Base-by-base conservation (phyloP, 2,797 vertebrate genomes). In the Pseudopleuronectes americanus region DNA sequence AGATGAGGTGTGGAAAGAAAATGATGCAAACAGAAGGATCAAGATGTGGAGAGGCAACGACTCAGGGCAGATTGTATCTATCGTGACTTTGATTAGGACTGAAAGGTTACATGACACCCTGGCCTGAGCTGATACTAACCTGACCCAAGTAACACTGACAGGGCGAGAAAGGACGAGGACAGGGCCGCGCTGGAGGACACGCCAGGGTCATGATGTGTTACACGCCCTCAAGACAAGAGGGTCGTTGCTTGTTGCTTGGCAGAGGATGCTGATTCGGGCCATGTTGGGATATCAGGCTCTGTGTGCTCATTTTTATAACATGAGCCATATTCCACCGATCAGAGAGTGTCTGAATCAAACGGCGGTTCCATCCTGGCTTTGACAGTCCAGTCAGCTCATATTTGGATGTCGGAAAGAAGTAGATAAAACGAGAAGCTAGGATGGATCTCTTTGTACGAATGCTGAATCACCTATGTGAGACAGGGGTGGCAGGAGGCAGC, bases 51-150 rank as follows among this genome's bases (percentile, higher is more conserved):
- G 31, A 57, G 78, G 82, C 80, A 57, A 65, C 49, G 79, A 78
- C 80, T 84, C 57, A 26, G 61, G 80, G 69, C 79, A 76, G 71
- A 62, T 82, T 67, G 67, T 8, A 51, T 45, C 53, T 51, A 2
- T 60, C 38, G 26, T 82, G 78, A 80, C 62, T 80, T 38, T 83
- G 68, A 90, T 78, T 9, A 43, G 64, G 60, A 81, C 36, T 0
- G 77, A 89, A 76, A 75, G 69, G 66, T 60, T 70, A 57, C 61
- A 49, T 22, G 80, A 79, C 80, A 78, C 69, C 38, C 43, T 51
- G 54, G 64, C 80, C 74, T 74, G 24, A 12, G 73, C 57, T 71
- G 79, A 85, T 77, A 71, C 16, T 6, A 71, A 84, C 60, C 67
- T 65, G 57, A 10, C 71, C 13, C 0, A 72, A 83, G 66, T 74